Evolutionary conservation across 2,888 invertebrate genomes (phyloP).

Genomic region (Erannis defoliaria): DNA sequence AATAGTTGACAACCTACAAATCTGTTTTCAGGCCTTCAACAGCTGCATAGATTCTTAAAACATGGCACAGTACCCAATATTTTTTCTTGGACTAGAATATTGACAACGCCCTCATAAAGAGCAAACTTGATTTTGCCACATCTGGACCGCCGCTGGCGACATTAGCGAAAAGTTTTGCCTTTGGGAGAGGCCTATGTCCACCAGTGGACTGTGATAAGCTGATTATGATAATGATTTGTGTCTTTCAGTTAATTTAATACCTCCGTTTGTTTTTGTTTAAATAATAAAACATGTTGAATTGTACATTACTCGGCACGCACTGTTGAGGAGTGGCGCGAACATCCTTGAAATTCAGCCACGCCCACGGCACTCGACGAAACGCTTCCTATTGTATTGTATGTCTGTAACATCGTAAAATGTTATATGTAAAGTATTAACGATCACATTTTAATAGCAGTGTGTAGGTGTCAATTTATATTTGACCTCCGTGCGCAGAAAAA

Average conservation of each 20-base stretch:
- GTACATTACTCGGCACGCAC: conserved; percentile 32
- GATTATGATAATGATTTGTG: too few species aligned
- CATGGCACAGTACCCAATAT: too few species aligned
- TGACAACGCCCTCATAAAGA: too few species aligned
- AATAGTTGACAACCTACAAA: too few species aligned
- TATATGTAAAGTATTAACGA: background rate
- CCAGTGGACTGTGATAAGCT: too few species aligned
- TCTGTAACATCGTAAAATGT: conserved; percentile 4
- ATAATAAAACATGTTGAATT: conserved; percentile 8
- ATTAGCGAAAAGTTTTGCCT: too few species aligned
- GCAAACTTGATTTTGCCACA: too few species aligned
- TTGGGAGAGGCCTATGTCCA: too few species aligned
- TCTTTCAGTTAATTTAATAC: background rate
- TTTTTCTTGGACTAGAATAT: too few species aligned
- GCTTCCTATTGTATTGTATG: conserved; percentile 26
- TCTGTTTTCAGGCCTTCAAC: too few species aligned
- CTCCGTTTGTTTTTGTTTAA: background rate
- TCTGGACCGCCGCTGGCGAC: too few species aligned
- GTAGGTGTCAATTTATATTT: conserved; percentile 3
- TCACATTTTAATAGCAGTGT: background rate
- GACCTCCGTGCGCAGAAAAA: conserved; percentile 4
- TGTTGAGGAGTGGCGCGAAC: conserved; percentile 29
- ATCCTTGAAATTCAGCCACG: conserved; percentile 42
- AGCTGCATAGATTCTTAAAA: too few species aligned
- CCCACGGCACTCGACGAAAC: conserved; percentile 14